Conservation (phyloP, 1,140 invertebrate species). For the Euglossa dilemma region DNA sequence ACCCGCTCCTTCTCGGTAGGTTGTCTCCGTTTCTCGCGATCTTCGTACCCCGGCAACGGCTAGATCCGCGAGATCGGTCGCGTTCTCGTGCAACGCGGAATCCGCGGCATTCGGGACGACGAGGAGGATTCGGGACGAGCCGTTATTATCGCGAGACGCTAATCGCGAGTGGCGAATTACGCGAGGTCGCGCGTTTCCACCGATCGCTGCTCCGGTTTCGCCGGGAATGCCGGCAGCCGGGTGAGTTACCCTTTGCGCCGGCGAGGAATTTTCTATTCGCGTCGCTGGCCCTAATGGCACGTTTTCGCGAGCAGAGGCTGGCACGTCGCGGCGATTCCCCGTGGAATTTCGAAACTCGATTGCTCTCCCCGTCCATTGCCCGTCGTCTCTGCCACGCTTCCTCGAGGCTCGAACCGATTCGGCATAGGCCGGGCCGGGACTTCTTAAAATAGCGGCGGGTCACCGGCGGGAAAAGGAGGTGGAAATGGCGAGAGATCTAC, state of each 20-base stretch:
- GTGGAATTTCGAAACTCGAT: conserved; percentile 41
- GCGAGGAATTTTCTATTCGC: conserved; percentile 53
- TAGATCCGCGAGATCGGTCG: neutral
- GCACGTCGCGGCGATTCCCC: conserved; percentile 33
- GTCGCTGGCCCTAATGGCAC: conserved; percentile 47
- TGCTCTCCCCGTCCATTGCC: conserved; percentile 30
- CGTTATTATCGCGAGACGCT: too few species aligned
- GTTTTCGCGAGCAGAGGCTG: conserved; percentile 35
- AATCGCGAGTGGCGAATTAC: neutral
- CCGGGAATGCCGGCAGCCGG: neutral
- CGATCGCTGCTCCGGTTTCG: neutral
- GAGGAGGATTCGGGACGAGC: too few species aligned
- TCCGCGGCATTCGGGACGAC: neutral
- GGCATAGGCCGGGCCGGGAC: conserved; percentile 10
- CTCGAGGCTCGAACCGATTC: conserved; percentile 39
- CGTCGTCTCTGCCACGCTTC: conserved; percentile 23
- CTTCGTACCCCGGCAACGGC: conserved; percentile 33
- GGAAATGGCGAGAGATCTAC: neutral
- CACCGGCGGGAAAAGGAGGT: neutral
- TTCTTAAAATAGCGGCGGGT: conserved; percentile 48
- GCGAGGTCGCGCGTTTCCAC: neutral
- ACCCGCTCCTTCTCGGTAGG: neutral
- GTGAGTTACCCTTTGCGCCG: neutral
- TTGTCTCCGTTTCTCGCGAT: conserved; percentile 31
- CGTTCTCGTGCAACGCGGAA: conserved; percentile 24